phyloP scores from a whole-genome alignment of 2,113 vertebrate species.

The Danio rerio region DNA sequence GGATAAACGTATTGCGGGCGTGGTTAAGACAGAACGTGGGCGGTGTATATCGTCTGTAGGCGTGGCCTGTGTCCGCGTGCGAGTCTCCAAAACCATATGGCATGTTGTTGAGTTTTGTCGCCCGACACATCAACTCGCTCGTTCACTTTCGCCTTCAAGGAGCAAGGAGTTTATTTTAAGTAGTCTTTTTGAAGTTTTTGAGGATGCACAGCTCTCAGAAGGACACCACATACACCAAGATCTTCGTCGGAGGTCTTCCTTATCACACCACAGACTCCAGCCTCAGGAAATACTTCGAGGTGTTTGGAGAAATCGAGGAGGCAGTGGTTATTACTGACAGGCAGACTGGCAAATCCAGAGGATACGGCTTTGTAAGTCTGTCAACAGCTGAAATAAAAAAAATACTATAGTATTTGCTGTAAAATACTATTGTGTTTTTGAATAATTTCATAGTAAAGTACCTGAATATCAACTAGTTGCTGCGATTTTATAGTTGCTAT shows the following conservation, averaged over 20 bases:
- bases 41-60: neutral
- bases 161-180: neutral
- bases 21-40: neutral
- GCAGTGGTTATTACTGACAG: conserved; percentile 95
- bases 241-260: conserved; percentile 94
- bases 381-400: too few relatives aligned
- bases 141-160: neutral
- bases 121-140: neutral
- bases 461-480: too few relatives aligned
- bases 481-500: too few relatives aligned
- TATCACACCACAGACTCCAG: conserved; percentile 97
- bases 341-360: conserved; percentile 94
- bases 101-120: neutral
- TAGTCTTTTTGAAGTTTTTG: conserved; percentile 46
- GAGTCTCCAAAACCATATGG: neutral
- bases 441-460: too few relatives aligned
- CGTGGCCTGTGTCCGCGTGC: neutral
- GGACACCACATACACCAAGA: conserved; percentile 97
- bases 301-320: conserved; percentile 96
- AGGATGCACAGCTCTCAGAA: conserved; percentile 98
- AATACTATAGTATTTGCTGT: too few relatives aligned
- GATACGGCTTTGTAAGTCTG: conserved; percentile 93
- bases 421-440: too few relatives aligned
- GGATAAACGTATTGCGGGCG: neutral
- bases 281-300: conserved; percentile 97